Base-by-base conservation (phyloP, 2,797 vertebrate species). In the Mastacembelus armatus region DNA sequence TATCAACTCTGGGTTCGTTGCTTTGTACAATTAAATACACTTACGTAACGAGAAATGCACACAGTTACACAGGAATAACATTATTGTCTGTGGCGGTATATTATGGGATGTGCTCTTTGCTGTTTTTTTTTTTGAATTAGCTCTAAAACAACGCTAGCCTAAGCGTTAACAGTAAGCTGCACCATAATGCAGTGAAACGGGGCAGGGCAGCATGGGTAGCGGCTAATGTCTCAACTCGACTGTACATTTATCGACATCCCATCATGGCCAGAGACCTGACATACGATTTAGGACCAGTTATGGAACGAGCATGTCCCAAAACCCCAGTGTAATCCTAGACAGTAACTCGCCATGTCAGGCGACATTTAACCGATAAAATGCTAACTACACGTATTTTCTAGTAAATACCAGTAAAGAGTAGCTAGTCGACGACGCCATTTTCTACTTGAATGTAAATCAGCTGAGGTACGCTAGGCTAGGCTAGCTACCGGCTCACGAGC, bases 391-490 rank as follows among this genome's bases (percentile, higher is more conserved):
- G 42, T 21, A 7, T 6, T 35, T 47, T 18, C 4, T 1, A 4
- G 12, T 6, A 43, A 59, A 58, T n/a, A 9, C 26, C 9, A 4
- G 6, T 24, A 15, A n/a, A 19, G 5, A 49, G 45, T 51, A 59
- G 39, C 64, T 22, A 43, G 24, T 36, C 42, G 55, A 70, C 73
- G 78, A 79, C 85, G 87, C 86, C 79, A 85, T 85, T 88, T 85
- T 85, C 80, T 82, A 18, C 50, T 16, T 21, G 16, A 60, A 65
- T 64, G 56, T 72, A 75, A 77, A 86, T 77, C 74, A 80, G 66
- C 59, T 36, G 79, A 73, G 69, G 35, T 44, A 33, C 44, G 19
- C 26, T 24, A 38, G 38, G 60, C 78, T 64, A 84, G 7, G 71
- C 59, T 79, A 64, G 10, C 52, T 54, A 33, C 71, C 81, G 77